phyloP scores from a whole-genome alignment of 2,888 invertebrate genomes.

The Aethes cnicana region DNA sequence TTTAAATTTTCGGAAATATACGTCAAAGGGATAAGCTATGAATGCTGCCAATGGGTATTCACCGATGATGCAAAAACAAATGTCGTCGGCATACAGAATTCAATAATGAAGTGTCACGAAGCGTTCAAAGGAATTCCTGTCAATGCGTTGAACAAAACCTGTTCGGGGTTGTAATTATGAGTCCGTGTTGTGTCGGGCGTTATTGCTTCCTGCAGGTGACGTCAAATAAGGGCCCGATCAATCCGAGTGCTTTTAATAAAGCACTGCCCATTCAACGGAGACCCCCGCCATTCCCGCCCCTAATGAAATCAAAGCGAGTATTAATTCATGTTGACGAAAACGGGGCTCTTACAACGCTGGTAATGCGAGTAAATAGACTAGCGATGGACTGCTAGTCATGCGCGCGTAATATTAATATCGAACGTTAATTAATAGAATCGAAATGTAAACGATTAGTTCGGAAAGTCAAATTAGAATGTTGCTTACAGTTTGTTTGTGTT shows the following conservation, averaged over 20 bases:
- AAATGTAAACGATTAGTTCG: constrained; percentile 21
- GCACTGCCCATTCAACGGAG: constrained; percentile 41
- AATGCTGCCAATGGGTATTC: too few relatives aligned
- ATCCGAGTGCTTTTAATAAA: constrained; percentile 78
- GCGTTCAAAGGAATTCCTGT: constrained; percentile 67
- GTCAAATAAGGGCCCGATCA: constrained; percentile 68
- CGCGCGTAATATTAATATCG: constrained; percentile 27
- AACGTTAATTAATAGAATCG: constrained; percentile 19
- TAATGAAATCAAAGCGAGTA: constrained; percentile 27
- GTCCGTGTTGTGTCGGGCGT: constrained; percentile 57
- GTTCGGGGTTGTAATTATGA: constrained; percentile 62
- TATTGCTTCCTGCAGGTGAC: constrained; percentile 77
- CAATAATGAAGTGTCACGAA: constrained; percentile 61
- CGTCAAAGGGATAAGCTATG: too few relatives aligned
- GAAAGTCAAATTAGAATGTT: too few relatives aligned
- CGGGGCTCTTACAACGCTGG: constrained; percentile 24
- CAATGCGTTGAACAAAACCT: constrained; percentile 61
- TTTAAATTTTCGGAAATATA: too few relatives aligned
- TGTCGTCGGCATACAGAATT: constrained; percentile 35
- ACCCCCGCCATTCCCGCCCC: constrained; percentile 28
- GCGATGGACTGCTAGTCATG: constrained; percentile 28
- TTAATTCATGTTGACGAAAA: constrained; percentile 35
- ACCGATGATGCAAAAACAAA: constrained; percentile 7
- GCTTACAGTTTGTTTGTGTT: too few relatives aligned
- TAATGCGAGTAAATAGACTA: constrained; percentile 28